A percentile compares a stretch with the other conserved stretches of the same genome.
phyloP scores from a whole-genome alignment of 2,113 vertebrate species.

The Mystacornis crossleyi region DNA sequence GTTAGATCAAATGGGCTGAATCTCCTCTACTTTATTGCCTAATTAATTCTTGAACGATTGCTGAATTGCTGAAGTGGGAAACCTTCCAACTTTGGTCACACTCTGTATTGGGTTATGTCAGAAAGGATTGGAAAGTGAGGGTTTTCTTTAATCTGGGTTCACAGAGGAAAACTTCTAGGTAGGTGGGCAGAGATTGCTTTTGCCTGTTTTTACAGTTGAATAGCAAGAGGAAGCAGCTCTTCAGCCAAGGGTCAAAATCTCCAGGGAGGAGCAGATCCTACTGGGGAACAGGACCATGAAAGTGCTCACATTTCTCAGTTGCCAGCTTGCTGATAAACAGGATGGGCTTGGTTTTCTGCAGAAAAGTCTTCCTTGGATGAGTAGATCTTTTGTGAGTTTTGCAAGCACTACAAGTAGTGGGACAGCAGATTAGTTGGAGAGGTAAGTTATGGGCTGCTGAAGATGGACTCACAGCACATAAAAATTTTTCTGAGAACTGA shows the following conservation, averaged over 20 bases:
- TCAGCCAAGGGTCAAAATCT: background rate
- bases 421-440: background rate
- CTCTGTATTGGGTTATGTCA: background rate
- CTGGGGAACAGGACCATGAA: background rate
- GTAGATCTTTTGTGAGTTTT: background rate
- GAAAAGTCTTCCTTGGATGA: background rate
- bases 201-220: background rate
- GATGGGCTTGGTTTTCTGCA: background rate
- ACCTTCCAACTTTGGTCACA: slow-evolving; percentile 17
- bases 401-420: background rate
- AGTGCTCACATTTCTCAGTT: background rate
- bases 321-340: background rate
- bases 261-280: background rate
- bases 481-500: background rate
- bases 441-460: background rate
- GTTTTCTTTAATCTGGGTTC: slow-evolving; percentile 32
- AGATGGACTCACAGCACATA: background rate
- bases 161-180: slow-evolving; percentile 32
- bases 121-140: slow-evolving; percentile 18
- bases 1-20: slow-evolving; percentile 55
- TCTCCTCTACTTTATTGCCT: slow-evolving; percentile 60
- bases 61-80: slow-evolving; percentile 20
- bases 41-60: slow-evolving; percentile 49
- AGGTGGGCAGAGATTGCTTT: slow-evolving; percentile 35
- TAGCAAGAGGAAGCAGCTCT: background rate